These are phyloP conservation scores for Bactericera cockerelli DNA, from an alignment of 1,140 invertebrate genomes.

Conservation along the genomic window DNA sequence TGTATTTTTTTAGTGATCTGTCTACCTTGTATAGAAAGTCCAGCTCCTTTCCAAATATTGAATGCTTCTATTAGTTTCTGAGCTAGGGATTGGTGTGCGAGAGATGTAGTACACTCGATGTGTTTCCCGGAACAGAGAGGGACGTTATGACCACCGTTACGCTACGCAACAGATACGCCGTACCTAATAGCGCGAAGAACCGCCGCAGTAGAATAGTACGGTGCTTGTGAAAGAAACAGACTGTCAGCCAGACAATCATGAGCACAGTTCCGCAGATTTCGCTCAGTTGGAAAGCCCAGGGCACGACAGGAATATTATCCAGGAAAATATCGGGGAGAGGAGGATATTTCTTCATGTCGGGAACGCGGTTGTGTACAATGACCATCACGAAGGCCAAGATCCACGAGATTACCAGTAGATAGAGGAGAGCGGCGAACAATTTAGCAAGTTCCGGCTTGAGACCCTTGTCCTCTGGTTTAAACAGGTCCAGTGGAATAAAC, in stretches of 20 bases:
- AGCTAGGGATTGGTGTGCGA: conserved; percentile 6
- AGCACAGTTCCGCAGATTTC: conserved; percentile 84
- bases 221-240: conserved; percentile 89
- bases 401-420: conserved; percentile 87
- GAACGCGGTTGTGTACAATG: conserved; percentile 93
- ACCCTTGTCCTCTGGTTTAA: neutral
- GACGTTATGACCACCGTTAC: conserved; percentile 98
- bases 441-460: conserved; percentile 32
- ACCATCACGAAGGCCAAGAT: conserved; percentile 98
- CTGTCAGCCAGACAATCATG: conserved; percentile 70
- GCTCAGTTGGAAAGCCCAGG: conserved; percentile 97
- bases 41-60: conserved; percentile 86
- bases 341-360: conserved; percentile 96
- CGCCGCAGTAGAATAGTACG: conserved; percentile 83
- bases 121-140: conserved; percentile 89
- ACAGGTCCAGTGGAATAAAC: too few species aligned
- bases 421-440: conserved; percentile 64
- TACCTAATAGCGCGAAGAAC: conserved; percentile 89
- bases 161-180: conserved; percentile 88
- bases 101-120: conserved; percentile 60
- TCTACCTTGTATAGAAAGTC: conserved; percentile 76
- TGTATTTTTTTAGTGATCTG: too few species aligned
- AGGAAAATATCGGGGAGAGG: conserved; percentile 93
- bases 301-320: conserved; percentile 94
- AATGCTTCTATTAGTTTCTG: conserved; percentile 56